Percentiles rank a stretch among this genome's conserved stretches.
phyloP scores from a whole-genome alignment of 2,113 vertebrate genomes.

The Salvator merianae region DNA sequence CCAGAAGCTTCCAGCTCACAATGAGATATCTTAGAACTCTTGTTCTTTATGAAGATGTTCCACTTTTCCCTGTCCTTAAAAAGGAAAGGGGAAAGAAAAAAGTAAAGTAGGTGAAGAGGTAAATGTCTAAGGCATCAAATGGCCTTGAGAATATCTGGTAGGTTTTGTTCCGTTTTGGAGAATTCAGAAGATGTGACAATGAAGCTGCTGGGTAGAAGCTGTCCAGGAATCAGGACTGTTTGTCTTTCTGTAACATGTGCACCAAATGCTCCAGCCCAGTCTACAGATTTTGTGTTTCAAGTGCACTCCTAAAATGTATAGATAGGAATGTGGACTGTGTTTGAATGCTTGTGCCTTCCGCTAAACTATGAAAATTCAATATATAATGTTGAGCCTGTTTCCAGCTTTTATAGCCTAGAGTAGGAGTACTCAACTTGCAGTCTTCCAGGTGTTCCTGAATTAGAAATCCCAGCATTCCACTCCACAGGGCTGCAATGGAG shows the following conservation, averaged over 20 bases:
- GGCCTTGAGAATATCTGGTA: slow-evolving; percentile 5
- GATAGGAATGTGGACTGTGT: too few species aligned
- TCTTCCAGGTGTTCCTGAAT: too few species aligned
- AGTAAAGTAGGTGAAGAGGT: slow-evolving; percentile 3
- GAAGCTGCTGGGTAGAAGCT: background rate
- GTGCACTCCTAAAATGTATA: background rate
- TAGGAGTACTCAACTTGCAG: too few species aligned
- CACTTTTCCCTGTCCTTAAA: background rate
- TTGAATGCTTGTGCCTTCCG: background rate
- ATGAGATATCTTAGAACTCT: slow-evolving; percentile 51
- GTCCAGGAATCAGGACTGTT: background rate
- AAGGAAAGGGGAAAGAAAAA: too few species aligned
- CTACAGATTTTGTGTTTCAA: background rate
- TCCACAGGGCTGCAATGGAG: too few species aligned
- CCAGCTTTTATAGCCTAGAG: too few species aligned
- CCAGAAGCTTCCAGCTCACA: slow-evolving; percentile 32
- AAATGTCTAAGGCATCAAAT: slow-evolving; percentile 16
- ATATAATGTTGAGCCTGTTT: too few species aligned
- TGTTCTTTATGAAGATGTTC: slow-evolving; percentile 29
- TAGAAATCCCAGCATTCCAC: too few species aligned
- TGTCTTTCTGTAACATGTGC: background rate
- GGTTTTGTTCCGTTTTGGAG: too few species aligned
- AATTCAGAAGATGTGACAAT: background rate
- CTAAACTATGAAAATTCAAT: background rate
- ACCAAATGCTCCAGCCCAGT: background rate